A percentile compares a stretch with the other conserved stretches of the same genome.
phyloP scores from a whole-genome alignment of 2,888 invertebrate genomes.

The Malacosoma neustria region DNA sequence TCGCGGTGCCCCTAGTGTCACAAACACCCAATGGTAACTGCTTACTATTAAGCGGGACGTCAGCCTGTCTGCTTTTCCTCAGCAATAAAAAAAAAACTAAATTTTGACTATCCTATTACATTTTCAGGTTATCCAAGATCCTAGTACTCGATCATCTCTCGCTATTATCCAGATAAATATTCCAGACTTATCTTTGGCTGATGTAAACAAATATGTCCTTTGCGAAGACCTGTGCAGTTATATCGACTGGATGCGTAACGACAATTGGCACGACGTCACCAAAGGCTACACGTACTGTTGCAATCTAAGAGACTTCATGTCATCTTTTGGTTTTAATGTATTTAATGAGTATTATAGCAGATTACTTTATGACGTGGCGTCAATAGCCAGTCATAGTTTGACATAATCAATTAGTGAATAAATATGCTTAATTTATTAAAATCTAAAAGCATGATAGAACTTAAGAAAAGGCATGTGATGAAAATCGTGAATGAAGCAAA shows the following conservation, averaged over 20 bases:
- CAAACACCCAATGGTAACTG: too few species aligned
- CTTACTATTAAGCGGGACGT: too few species aligned
- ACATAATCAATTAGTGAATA: neutral
- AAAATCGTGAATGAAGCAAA: too few species aligned
- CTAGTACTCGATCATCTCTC: constrained; percentile 20
- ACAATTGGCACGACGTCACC: constrained; percentile 23
- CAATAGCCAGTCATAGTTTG: neutral
- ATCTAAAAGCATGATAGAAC: too few species aligned
- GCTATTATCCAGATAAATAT: constrained; percentile 45
- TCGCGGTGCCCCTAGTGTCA: too few species aligned
- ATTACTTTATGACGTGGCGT: neutral
- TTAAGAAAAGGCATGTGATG: too few species aligned
- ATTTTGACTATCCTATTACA: too few species aligned
- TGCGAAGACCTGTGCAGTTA: constrained; percentile 35
- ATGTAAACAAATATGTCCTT: constrained; percentile 17
- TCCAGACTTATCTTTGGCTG: constrained; percentile 23
- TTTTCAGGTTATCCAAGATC: constrained; percentile 39
- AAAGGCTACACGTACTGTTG: constrained; percentile 44
- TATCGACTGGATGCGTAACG: constrained; percentile 28
- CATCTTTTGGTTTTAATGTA: constrained; percentile 18
- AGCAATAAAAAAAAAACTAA: too few species aligned
- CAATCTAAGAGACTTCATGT: constrained; percentile 26
- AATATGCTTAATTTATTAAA: too few species aligned
- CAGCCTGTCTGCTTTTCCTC: too few species aligned
- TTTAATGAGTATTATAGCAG: constrained; percentile 14